Base-by-base conservation (phyloP, 1,140 invertebrate genomes). In the Brachystomella parvula region DNA sequence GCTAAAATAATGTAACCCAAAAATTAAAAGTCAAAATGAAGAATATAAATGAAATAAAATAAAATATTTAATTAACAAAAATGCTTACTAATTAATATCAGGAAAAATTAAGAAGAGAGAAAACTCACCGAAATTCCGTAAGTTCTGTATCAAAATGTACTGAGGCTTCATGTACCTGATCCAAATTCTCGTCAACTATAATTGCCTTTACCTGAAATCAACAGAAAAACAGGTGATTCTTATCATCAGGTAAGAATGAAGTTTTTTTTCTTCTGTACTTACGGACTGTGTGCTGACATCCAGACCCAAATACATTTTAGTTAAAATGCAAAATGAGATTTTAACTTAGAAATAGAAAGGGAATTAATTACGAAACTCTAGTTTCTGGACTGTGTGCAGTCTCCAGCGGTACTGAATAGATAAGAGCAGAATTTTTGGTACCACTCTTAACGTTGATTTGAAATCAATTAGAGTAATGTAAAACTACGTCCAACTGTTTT, bases 131-230 rank as follows among this genome's bases (percentile, higher is more conserved):
- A 77, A 91, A 96, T 80, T 96, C 91, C 28, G 92, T 90, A 17
- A 96, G 79, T 77, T 94, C 91, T 71, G 82, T 85, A 77, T 96
- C 93, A 82, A 93, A 96, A 64, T 89, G 86, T 0, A 96, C 92
- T 74, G 84, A 81, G 12, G 87, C 86, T 77, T 94, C 86, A 74
- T 88, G 83, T 17, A 89, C 76, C 32, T 93, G 82, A 72, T 86
- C 77, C 71, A 92, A 81, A 44, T 85, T 78, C 63, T 91, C 83
- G 79, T 87, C 83, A 0, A 94, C 82, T n/a, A 92, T 86, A 9
- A 92, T 82, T 12, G 89, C 90, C 84, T 97, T 97, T 44, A 96
- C 79, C 92, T 96, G 76, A 73, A 29, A 64, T 33, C 21, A 24
- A 65, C 28, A 68, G 12, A 26, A 2, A 61, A 29, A 29, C 39